Conservation (phyloP, 2,888 invertebrate species). For the Syrista parreyssii region DNA sequence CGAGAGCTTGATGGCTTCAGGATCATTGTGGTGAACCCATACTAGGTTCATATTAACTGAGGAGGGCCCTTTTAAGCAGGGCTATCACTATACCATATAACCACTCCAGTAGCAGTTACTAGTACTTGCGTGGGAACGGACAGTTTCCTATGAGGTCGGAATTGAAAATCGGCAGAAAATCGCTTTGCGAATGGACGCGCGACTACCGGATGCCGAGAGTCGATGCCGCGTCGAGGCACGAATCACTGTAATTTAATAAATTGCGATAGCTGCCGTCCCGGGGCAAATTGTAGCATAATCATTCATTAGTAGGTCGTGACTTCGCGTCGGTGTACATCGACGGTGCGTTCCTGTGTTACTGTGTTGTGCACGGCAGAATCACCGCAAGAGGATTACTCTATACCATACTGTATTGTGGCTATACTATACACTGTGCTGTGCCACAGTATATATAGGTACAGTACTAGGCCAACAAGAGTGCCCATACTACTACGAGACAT, state of each 20-base stretch:
- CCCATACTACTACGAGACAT: conserved; percentile 7
- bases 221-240: conserved; percentile 44
- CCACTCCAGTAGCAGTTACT: background rate
- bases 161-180: conserved; percentile 16
- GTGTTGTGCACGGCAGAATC: background rate
- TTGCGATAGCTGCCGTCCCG: conserved; percentile 63
- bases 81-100: background rate
- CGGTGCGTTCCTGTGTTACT: conserved; percentile 2
- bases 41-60: background rate
- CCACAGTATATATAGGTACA: background rate
- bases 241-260: conserved; percentile 66
- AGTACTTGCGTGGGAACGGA: background rate
- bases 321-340: conserved; percentile 44
- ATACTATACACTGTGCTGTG: conserved; percentile 7
- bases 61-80: background rate
- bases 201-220: conserved; percentile 34
- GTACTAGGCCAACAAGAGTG: background rate
- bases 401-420: background rate
- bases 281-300: conserved; percentile 65
- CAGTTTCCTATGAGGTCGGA: background rate
- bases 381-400: background rate
- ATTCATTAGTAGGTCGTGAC: conserved; percentile 66
- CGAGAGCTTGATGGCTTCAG: background rate
- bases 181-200: conserved; percentile 22
- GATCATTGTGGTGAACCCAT: background rate